Evolutionary conservation across 2,888 invertebrate genomes (phyloP), one percentile per base, ranked within the genome.

Genomic region (Epiperipatus broadwayi): DNA sequence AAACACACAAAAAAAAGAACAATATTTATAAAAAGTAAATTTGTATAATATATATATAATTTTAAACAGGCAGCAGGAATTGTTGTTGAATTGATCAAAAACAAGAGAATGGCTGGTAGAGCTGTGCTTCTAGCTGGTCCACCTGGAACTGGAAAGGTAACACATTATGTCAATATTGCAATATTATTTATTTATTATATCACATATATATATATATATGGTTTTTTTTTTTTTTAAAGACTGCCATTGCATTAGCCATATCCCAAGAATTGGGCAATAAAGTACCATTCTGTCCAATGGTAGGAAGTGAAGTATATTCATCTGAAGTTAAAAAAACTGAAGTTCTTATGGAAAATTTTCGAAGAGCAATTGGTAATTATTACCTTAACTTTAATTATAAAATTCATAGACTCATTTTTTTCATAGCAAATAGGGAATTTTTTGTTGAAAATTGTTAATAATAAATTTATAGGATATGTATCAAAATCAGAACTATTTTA

Each of bases 261-360:
- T 85, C 95, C 2, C 95, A 97, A 56, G 97, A 99, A 55, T 65
- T 97, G 7, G 97, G 97, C 21, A 87, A 75, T 52, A 97, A 97
- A 65, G 58, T 68, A 4, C 71, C 71, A 3, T 72, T 71, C 51
- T 69, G 68, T 52, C 70, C 70, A 1, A 69, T 72, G 68, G 70
- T 71, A 35, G 71, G 69, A 7, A 68, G 69, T 46, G 71, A 71
- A 53, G 95, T 99, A 0, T 99, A 80, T 63, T 95, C 95, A 50
- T 78, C 84, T 21, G 97, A 99, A 63, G 93, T 99, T 19, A 97
- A 99, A 59, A 99, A 97, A 59, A 97, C 97, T 0, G 97, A 97
- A 64, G 93, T 97, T 0, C 64, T 99, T 3, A 97, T 97, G 95
- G 95, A 99, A 58, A 95, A 97, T 55, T 97, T 97, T 55, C 68